A percentile compares a stretch with the other conserved stretches of the same genome.
phyloP scores from a whole-genome alignment of 2,113 vertebrate genomes.

The Gallinago jamesoni region DNA sequence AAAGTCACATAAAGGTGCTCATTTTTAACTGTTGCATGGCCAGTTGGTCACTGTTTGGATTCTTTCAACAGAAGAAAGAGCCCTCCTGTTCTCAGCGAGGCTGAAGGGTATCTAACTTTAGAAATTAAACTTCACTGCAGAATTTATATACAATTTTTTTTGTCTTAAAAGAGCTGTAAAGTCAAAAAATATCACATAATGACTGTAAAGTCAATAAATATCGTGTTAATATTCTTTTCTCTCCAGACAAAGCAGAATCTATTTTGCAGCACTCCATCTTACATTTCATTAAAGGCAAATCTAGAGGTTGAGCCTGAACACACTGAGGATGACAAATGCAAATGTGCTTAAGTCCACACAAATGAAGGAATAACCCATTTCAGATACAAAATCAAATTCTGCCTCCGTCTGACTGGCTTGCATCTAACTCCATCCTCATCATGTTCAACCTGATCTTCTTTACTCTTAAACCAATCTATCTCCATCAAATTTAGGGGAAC shows the following conservation, averaged over 20 bases:
- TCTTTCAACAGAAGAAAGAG: not conserved
- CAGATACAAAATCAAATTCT: not conserved
- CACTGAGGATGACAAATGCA: not conserved
- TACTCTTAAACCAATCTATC: not conserved
- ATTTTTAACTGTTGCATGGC: not conserved
- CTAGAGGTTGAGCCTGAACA: not conserved
- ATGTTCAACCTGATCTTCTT: not conserved
- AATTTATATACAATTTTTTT: not conserved
- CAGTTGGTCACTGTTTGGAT: fast-evolving
- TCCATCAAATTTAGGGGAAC: not conserved
- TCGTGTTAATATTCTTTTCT: not conserved
- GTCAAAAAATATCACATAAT: not conserved
- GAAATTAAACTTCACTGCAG: not conserved
- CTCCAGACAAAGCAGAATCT: not conserved
- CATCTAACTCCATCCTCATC: not conserved
- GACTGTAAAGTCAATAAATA: not conserved
- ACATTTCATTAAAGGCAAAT: not conserved
- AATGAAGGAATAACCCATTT: not conserved
- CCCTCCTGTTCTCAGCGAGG: not conserved
- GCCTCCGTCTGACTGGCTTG: not conserved
- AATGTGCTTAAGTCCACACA: not conserved
- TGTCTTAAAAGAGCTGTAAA: not conserved
- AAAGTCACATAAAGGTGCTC: not conserved
- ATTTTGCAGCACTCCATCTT: not conserved
- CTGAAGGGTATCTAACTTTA: not conserved